phyloP scores from a whole-genome alignment of 2,797 vertebrate genomes.

The Gorsachius magnificus region DNA sequence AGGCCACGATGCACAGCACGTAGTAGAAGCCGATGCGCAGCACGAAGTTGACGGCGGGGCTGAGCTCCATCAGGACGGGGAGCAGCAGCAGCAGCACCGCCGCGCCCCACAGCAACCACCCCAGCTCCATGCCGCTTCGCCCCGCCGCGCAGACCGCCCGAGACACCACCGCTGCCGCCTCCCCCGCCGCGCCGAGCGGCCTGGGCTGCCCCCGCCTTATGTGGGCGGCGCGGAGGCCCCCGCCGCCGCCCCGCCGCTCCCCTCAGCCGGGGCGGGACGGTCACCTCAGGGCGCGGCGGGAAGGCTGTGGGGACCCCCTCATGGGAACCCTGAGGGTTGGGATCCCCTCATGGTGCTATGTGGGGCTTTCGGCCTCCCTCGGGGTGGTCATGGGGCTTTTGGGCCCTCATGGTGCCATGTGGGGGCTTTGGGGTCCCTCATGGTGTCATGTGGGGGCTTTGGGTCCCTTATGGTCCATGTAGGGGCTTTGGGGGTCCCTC shows the following conservation, averaged over 20 bases:
- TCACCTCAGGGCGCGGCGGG: neutral
- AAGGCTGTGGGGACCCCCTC: too few relatives aligned
- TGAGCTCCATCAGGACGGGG: conserved; percentile 79
- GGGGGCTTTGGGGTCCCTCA: neutral
- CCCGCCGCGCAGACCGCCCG: neutral
- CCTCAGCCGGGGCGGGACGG: neutral
- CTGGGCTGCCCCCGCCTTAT: neutral
- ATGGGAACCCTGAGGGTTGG: too few relatives aligned
- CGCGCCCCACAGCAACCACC: conserved; percentile 14
- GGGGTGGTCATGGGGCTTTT: too few relatives aligned
- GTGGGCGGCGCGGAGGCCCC: neutral
- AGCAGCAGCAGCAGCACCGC: conserved; percentile 74
- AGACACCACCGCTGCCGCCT: neutral
- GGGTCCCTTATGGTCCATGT: neutral
- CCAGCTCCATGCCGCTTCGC: neutral
- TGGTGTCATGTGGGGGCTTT: neutral
- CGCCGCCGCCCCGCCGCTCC: neutral
- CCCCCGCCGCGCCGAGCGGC: neutral
- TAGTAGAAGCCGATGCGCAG: conserved; percentile 88
- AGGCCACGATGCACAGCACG: conserved; percentile 78
- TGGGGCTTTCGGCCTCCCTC: neutral
- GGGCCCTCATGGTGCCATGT: neutral
- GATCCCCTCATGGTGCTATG: too few relatives aligned
- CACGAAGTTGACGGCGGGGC: conserved; percentile 83
- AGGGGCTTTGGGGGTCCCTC: neutral